A percentile compares a stretch with the other conserved stretches of the same genome.
Conservation (phyloP, 2,113 vertebrate genomes). For the Takifugu bimaculatus region DNA sequence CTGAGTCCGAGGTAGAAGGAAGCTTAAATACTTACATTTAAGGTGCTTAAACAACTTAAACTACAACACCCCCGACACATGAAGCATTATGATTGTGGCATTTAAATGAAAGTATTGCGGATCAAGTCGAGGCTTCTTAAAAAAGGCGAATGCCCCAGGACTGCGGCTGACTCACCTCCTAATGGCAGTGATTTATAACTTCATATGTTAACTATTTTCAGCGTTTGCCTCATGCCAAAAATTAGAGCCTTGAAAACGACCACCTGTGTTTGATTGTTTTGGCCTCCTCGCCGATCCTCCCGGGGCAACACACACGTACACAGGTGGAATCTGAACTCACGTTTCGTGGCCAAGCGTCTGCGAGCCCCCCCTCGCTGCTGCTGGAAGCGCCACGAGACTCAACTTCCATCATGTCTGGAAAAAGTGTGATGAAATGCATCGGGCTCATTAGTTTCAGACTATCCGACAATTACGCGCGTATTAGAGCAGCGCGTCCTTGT, state of each 20-base stretch:
- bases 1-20: neutral
- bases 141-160: constrained; percentile 18
- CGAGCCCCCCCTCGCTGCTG: constrained; percentile 17
- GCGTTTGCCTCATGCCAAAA: constrained; percentile 46
- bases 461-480: constrained; percentile 38
- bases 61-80: neutral
- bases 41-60: neutral
- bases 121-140: constrained; percentile 10
- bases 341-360: constrained; percentile 50
- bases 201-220: constrained; percentile 69
- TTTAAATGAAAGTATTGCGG: neutral
- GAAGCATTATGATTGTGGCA: neutral
- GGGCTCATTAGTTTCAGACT: constrained; percentile 42
- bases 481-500: constrained; percentile 24
- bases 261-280: constrained; percentile 73
- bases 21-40: neutral
- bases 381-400: constrained; percentile 34
- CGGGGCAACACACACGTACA: constrained; percentile 46
- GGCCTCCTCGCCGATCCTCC: constrained; percentile 39
- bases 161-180: constrained; percentile 27
- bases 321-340: constrained; percentile 58
- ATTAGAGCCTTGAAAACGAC: constrained; percentile 56
- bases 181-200: constrained; percentile 61
- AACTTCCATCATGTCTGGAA: constrained; percentile 52
- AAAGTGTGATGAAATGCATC: constrained; percentile 41